Base-by-base conservation (phyloP, 1,140 invertebrate species). In the Teleogryllus occipitalis region DNA sequence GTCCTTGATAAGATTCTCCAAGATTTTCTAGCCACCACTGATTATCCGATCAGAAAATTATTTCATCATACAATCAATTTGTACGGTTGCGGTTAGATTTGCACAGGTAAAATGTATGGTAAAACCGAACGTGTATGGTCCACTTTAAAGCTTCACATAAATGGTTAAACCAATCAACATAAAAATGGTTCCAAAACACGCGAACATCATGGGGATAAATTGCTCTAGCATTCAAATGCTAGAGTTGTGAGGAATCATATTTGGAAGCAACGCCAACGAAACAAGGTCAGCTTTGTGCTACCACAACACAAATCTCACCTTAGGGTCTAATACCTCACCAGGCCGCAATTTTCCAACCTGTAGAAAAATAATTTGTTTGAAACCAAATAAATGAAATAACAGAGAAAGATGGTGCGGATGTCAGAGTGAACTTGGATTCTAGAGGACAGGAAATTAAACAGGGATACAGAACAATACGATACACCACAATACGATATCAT, bases 251-350 rank as follows among this genome's bases (percentile, higher is more conserved):
- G 72, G 65, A 81, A 76, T 76, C 47, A 49, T 21, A 21, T 10
- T 39, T 48, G 48, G 21, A 49, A 77, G 46, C n/a, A 81, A 82
- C 82, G 82, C 82, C 82, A 84, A 85, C 80, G 84, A 65, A 10
- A 84, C 85, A 83, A 86, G 88, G 88, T 88, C 89, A 88, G 89
- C 87, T 90, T 89, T 89, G 89, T 90, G 89, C 89, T 87, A 87
- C 86, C 85, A 87, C 84, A 85, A 88, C 89, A 89, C 89, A 90
- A 90, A 89, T 88, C 90, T 91, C 91, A 93, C 92, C 92, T 93
- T 93, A 87, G 87, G 87, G 87, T 93, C 92, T 85, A 91, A 89
- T 86, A 93, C 90, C 88, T 94, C 92, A 88, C 92, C 92, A 85
- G 92, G 92, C 86, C 92, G 92, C 88, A 93, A 91, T 88, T 89